Evolutionary conservation across 2,113 vertebrate species (phyloP).

Genomic region (Neotragus pygmaeus): DNA sequence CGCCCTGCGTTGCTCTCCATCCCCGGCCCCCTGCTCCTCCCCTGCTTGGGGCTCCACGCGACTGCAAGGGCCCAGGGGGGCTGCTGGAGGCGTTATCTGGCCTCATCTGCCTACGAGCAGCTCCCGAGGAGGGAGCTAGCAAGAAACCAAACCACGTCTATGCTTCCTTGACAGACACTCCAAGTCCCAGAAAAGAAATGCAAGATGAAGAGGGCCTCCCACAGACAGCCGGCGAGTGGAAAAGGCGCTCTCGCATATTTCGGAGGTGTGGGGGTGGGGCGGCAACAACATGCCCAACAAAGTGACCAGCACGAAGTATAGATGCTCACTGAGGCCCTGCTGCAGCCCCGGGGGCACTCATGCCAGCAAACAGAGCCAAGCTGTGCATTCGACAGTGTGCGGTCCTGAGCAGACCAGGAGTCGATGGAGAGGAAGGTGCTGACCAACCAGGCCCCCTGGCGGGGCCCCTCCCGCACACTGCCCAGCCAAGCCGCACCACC

Average conservation of each 20-base stretch:
- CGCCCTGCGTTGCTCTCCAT: fast-evolving
- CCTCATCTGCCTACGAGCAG: background rate
- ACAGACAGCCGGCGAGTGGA: background rate
- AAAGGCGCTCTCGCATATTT: background rate
- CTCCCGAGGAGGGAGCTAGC: background rate
- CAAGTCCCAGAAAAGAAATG: background rate
- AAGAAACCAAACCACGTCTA: background rate
- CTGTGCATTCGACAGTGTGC: background rate
- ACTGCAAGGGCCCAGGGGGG: background rate
- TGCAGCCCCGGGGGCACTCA: background rate
- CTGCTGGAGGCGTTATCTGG: background rate
- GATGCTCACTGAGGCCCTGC: background rate
- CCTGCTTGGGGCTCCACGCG: background rate
- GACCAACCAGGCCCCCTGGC: background rate
- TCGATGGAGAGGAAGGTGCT: background rate
- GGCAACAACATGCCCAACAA: background rate
- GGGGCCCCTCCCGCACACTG: background rate
- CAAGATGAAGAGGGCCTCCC: background rate
- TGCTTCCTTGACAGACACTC: background rate
- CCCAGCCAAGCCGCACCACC: background rate
- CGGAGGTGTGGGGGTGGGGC: background rate
- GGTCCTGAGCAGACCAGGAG: background rate
- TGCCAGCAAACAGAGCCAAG: background rate
- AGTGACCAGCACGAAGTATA: background rate
- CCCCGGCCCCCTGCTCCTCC: background rate